Base-by-base conservation (phyloP, 2,888 invertebrate species). In the Sclerodermus sp. region DNA sequence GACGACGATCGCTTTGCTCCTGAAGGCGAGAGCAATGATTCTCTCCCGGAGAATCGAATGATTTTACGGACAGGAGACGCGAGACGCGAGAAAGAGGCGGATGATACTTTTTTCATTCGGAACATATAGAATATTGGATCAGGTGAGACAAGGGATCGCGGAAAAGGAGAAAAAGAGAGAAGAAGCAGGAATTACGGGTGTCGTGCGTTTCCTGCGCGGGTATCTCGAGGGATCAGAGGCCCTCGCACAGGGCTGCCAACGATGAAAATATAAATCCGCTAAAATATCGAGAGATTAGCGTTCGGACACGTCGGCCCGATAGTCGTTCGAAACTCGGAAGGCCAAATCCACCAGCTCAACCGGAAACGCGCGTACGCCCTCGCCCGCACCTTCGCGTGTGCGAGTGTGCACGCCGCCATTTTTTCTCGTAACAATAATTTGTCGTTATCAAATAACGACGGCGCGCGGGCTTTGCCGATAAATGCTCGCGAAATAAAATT, bases 391-490 rank as follows among this genome's bases (percentile, higher is more conserved):
- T 16, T 23, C 23, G 4, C 23, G 23, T 5, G 8, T 8, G 23
- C 23, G 23, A 3, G 23, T 23, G 3, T 5, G 44, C 52, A 23
- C 23, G 51, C 49, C 61, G 64, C 65, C 70, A 67, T 74, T 73
- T 71, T 68, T 73, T 68, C 76, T 71, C 76, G 76, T 77, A 76
- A 74, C 75, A 75, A 76, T 77, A 77, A 77, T 76, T 77, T 70
- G 76, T 76, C 74, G 74, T 77, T 77, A 77, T 74, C 71, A 71
- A 75, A 75, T 76, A 76, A 74, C 59, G 55, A 45, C 51, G 45
- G 45, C 46, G 39, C 49, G 37, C 32, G 40, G 34, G 13, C 38
- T 12, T 62, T 57, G 55, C 64, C 70, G 67, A 74, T 74, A 76
- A 75, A 77, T 75, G 74, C 71, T 69, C 66, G 66, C 54, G 63